Base-by-base conservation (phyloP, 2,888 invertebrate species). In the Plusia festucae region DNA sequence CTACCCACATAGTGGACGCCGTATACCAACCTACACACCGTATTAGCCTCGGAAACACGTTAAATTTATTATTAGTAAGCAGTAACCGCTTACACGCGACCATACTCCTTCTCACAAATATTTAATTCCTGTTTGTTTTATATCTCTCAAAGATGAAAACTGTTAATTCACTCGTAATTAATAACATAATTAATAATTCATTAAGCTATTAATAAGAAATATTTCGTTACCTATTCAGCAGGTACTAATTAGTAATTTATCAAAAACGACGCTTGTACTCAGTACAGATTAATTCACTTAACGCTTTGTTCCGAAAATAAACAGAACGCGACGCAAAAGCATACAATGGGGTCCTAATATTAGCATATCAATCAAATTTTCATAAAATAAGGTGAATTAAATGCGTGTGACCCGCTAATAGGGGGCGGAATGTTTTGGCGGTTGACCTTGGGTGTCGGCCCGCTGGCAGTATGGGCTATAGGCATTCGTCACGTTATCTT, bases 401-500 rank as follows among this genome's bases (percentile, higher is more conserved):
- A 76, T 76, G 77, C 76, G 76, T 79, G 77, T 78, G 68, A 60
- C 66, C 40, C 51, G 53, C 73, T 76, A 78, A 77, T 70, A 65
- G 65, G 22, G 63, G 60, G 51, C 65, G 65, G 68, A 79, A 77
- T 74, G 73, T 75, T 81, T 58, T 51, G 53, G 40, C 56, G 56
- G 44, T 9, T 58, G 78, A 75, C 85, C 84, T 86, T 85, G 84
- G 58, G 71, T 64, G 51, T 66, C 63, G 68, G 69, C 66, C 62
- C 30, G n/a, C 7, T 9, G 30, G 30, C 40, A 40, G 40, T 72
- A 73, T 52, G 56, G 60, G 60, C 82, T 80, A 89, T 85, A 85
- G 85, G 79, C 78, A 80, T 76, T 79, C 81, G 84, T 83, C 88
- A 89, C 86, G 88, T 88, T 85, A 88, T 87, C 85, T 85, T 79